Conservation (phyloP, 2,113 vertebrate genomes). For the Trichechus manatus region DNA sequence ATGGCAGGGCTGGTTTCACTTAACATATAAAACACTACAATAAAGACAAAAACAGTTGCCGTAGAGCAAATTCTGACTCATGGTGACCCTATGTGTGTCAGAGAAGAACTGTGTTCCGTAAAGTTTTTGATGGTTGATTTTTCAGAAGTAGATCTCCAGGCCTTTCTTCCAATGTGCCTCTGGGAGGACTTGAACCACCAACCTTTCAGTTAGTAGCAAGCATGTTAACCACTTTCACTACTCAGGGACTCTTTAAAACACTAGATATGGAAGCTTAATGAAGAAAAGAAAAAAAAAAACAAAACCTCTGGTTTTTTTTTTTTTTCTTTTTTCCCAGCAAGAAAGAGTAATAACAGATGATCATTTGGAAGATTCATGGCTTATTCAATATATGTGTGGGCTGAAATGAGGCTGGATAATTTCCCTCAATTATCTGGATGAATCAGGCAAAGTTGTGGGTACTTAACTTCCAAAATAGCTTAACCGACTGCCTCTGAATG, state of each 20-base stretch:
- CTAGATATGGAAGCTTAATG: neutral
- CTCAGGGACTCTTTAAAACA: neutral
- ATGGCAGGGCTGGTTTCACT: neutral
- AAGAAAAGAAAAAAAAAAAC: neutral
- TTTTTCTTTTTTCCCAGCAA: neutral
- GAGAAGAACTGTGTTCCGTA: neutral
- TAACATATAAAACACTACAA: neutral
- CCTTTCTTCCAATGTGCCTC: neutral
- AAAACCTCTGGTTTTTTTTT: neutral
- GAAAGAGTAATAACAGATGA: conserved; percentile 7
- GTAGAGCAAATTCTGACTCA: neutral
- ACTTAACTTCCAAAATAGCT: conserved; percentile 56
- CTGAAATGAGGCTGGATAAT: neutral
- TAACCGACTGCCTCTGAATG: neutral
- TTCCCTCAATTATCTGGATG: conserved; percentile 42
- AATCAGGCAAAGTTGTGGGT: conserved; percentile 37
- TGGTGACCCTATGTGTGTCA: neutral
- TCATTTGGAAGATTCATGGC: neutral
- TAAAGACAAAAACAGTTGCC: neutral
- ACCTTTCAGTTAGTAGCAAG: neutral
- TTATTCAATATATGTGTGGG: neutral
- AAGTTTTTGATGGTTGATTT: neutral
- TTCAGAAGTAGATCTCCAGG: neutral
- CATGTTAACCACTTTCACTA: neutral
- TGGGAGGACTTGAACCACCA: neutral